Percentiles rank a stretch among this genome's conserved stretches.
These are phyloP conservation scores for Axea sp. DNA, from an alignment of 2,888 invertebrate genomes.

Conservation along the genomic window DNA sequence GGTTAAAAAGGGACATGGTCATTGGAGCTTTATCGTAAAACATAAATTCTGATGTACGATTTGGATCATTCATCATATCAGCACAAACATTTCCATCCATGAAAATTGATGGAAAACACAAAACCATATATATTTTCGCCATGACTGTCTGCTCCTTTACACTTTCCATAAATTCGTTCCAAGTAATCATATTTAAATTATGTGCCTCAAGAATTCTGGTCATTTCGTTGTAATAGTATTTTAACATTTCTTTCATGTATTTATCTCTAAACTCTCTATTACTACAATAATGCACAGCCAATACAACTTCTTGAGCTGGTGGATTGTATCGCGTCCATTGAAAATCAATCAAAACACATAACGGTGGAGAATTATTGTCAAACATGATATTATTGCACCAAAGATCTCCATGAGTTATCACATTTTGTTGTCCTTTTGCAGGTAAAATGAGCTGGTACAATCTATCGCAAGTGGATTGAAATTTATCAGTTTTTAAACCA, in stretches of 20 bases:
- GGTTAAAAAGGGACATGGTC: conserved; percentile 67
- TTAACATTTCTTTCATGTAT: conserved; percentile 40
- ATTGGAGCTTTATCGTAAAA: conserved; percentile 66
- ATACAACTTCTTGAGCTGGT: conserved; percentile 57
- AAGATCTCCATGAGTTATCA: conserved; percentile 83
- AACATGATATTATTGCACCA: conserved; percentile 85
- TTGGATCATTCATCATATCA: conserved; percentile 65
- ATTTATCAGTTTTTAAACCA: conserved; percentile 24
- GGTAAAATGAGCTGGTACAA: conserved; percentile 40
- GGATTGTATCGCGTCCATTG: conserved; percentile 82
- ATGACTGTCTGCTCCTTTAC: conserved; percentile 73
- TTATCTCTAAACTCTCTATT: conserved; percentile 35
- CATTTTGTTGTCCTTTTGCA: conserved; percentile 70
- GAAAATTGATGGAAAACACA: conserved; percentile 72
- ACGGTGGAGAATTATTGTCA: conserved; percentile 79
- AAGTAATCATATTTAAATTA: conserved; percentile 30
- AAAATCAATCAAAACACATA: conserved; percentile 86
- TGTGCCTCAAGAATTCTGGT: conserved; percentile 47
- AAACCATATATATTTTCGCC: conserved; percentile 67
- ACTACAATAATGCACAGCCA: conserved; percentile 56
- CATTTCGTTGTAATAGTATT: conserved; percentile 46
- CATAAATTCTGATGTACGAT: conserved; percentile 57
- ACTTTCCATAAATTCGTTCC: conserved; percentile 67
- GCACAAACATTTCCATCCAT: conserved; percentile 67
- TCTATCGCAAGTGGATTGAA: conserved; percentile 35